phyloP scores from a whole-genome alignment of 2,888 invertebrate species.

The Heliconius erato region DNA sequence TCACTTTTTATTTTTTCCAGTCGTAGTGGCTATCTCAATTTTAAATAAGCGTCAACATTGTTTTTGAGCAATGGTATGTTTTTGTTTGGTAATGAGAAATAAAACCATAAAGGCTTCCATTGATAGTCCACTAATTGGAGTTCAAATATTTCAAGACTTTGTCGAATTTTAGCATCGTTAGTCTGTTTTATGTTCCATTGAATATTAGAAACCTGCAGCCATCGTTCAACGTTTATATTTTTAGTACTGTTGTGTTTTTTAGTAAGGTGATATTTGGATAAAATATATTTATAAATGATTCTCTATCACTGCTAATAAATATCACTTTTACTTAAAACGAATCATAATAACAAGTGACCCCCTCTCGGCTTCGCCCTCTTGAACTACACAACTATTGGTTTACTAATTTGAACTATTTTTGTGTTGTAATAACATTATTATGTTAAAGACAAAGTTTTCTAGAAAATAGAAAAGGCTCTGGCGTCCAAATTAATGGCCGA shows the following conservation, averaged over 20 bases:
- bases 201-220: slow-evolving; percentile 13
- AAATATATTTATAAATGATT: no score
- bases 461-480: no score
- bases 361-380: no score
- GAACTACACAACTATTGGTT: no score
- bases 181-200: slow-evolving; percentile 17
- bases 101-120: slow-evolving; percentile 43
- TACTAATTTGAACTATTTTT: no score
- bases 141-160: slow-evolving; percentile 53
- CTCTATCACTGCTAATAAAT: no score
- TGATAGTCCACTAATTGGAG: slow-evolving; percentile 54
- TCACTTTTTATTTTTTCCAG: slow-evolving; percentile 50
- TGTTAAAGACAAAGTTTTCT: no score
- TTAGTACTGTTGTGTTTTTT: background rate
- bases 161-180: slow-evolving; percentile 35
- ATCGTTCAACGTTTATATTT: slow-evolving; percentile 17
- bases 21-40: slow-evolving; percentile 53
- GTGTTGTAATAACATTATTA: no score
- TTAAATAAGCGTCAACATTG: slow-evolving; percentile 55
- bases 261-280: background rate
- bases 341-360: no score
- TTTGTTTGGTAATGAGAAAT: slow-evolving; percentile 51
- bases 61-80: slow-evolving; percentile 53
- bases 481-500: no score
- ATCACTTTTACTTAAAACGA: no score